Evolutionary conservation across 1,140 invertebrate species (phyloP).

Genomic region (Drosophila subpulchrella): DNA sequence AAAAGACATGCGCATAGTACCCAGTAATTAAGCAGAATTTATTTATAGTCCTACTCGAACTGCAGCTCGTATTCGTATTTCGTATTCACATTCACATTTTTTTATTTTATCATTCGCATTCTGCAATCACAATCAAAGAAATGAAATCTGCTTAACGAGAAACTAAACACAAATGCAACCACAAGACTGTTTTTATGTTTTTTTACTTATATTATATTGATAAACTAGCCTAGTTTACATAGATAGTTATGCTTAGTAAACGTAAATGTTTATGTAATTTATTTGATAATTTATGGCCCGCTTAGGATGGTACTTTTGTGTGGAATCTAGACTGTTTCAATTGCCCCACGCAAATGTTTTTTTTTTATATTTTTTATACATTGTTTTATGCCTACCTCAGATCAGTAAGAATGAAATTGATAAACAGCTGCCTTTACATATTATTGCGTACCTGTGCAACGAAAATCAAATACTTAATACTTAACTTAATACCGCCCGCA

Average conservation of each 20-base stretch:
- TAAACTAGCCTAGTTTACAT: conserved; percentile 32
- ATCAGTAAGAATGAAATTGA: conserved; percentile 50
- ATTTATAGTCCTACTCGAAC: conserved; percentile 59
- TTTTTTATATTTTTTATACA: conserved; percentile 45
- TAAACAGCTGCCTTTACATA: conserved; percentile 51
- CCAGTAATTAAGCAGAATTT: conserved; percentile 79
- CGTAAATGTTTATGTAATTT: conserved; percentile 58
- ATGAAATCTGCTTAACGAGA: conserved; percentile 61
- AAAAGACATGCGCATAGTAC: conserved; percentile 77
- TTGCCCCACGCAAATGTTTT: conserved; percentile 35
- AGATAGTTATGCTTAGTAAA: conserved; percentile 26
- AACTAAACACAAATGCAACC: conserved; percentile 84
- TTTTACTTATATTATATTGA: conserved; percentile 42
- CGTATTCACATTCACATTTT: conserved; percentile 21
- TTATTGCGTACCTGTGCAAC: conserved; percentile 79
- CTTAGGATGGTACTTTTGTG: conserved; percentile 31
- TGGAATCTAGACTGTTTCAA: conserved; percentile 53
- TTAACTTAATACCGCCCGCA: conserved; percentile 57
- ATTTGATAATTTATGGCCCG: conserved; percentile 47
- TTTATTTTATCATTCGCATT: conserved; percentile 69
- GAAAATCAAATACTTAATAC: conserved; percentile 64
- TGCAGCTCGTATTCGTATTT: conserved; percentile 42
- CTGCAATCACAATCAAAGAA: conserved; percentile 39
- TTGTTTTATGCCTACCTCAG: conserved; percentile 51
- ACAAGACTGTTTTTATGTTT: conserved; percentile 82